Evolutionary conservation across 2,113 vertebrate species (phyloP).

Genomic region (Python bivittatus): DNA sequence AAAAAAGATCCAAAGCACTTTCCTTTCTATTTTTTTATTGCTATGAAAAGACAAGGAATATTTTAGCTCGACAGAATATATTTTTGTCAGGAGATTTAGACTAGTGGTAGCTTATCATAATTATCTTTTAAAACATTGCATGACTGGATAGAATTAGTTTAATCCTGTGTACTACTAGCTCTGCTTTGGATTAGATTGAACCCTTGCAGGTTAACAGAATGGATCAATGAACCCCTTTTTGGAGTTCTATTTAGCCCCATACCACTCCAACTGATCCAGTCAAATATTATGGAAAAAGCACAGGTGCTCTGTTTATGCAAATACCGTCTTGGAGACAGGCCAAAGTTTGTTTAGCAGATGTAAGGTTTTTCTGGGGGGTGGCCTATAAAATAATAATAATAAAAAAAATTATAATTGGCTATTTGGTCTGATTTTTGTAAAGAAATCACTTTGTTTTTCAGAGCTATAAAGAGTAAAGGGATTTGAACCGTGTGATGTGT

Average conservation of each 20-base stretch:
- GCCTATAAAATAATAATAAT: too few relatives aligned
- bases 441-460: too few relatives aligned
- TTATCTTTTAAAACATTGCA: not conserved
- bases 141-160: not conserved
- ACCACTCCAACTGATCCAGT: not conserved
- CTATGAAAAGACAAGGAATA: not conserved
- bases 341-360: too few relatives aligned
- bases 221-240: not conserved
- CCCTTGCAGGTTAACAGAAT: not conserved
- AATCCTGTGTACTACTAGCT: not conserved
- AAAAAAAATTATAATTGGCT: too few relatives aligned
- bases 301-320: not conserved
- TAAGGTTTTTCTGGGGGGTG: too few relatives aligned
- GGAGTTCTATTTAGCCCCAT: not conserved
- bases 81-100: not conserved
- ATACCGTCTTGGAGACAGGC: not conserved
- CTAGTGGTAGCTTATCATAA: not conserved
- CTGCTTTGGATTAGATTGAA: not conserved
- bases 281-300: not conserved
- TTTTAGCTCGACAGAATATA: not conserved
- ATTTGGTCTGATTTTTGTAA: too few relatives aligned
- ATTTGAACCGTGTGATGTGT: too few relatives aligned
- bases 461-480: too few relatives aligned
- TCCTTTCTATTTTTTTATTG: not conserved
- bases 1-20: not conserved